Conservation (phyloP, 2,113 vertebrate genomes). For the Python bivittatus region DNA sequence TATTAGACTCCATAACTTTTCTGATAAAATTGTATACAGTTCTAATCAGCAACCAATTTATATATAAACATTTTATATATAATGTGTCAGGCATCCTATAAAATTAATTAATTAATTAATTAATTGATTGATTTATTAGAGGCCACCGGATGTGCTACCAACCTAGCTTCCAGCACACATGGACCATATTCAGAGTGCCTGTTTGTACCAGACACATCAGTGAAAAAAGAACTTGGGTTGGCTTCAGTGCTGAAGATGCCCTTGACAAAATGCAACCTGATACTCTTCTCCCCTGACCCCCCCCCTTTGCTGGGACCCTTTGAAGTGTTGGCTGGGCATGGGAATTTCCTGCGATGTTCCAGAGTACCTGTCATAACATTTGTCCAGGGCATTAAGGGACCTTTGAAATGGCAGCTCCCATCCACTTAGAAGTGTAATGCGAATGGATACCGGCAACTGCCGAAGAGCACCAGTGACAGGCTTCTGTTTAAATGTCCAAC, state of each 20-base stretch:
- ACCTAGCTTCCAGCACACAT: constrained; percentile 36
- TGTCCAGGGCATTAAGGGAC: neutral
- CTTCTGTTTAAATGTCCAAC: constrained; percentile 9
- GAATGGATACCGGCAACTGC: neutral
- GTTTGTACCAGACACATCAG: constrained; percentile 51
- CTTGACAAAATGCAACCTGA: neutral
- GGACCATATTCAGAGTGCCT: constrained; percentile 63
- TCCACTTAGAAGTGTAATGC: neutral
- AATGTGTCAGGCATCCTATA: neutral
- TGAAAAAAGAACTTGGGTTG: neutral
- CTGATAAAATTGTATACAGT: neutral
- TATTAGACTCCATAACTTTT: neutral
- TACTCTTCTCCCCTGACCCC: no score
- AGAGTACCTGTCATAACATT: neutral
- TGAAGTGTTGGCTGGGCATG: neutral
- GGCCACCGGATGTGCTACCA: neutral
- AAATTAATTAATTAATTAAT: no score
- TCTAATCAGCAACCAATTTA: neutral
- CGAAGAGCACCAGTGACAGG: neutral
- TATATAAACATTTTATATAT: neutral
- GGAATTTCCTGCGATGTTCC: neutral
- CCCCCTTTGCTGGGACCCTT: neutral
- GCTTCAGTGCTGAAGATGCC: neutral
- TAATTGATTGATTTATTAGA: no score
- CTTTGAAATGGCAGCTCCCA: neutral